Percentiles rank a stretch among this genome's conserved stretches.
Conservation (phyloP, 2,113 vertebrate genomes). For the Eubucco bourcierii region DNA sequence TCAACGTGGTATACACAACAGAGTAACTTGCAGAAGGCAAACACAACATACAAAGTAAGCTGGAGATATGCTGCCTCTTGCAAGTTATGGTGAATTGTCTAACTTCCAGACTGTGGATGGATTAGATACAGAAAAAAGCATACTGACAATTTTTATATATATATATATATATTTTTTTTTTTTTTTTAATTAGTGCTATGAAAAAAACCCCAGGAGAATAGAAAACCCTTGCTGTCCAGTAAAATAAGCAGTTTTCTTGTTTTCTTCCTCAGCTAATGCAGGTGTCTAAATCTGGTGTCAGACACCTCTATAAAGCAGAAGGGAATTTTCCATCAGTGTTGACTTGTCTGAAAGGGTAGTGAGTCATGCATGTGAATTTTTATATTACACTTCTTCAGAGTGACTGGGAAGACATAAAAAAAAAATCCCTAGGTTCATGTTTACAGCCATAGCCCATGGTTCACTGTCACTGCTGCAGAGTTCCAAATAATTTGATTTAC, state of each 20-base stretch:
- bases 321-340: neutral
- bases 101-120: constrained; percentile 34
- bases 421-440: neutral
- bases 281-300: neutral
- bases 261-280: neutral
- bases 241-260: neutral
- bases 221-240: neutral
- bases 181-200: neutral
- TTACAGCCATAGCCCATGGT: neutral
- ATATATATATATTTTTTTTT: too few relatives aligned
- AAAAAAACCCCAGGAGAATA: neutral
- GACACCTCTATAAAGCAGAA: neutral
- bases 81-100: constrained; percentile 44
- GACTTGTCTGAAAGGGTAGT: neutral
- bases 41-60: constrained; percentile 27
- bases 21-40: constrained; percentile 25
- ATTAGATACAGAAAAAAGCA: neutral
- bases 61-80: constrained; percentile 1
- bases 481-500: neutral
- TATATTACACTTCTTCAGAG: neutral
- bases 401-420: neutral
- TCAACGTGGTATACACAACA: neutral
- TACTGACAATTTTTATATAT: neutral
- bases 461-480: neutral
- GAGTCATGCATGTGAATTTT: neutral